Base-by-base conservation (phyloP, 2,797 vertebrate species). In the Zalophus californianus region DNA sequence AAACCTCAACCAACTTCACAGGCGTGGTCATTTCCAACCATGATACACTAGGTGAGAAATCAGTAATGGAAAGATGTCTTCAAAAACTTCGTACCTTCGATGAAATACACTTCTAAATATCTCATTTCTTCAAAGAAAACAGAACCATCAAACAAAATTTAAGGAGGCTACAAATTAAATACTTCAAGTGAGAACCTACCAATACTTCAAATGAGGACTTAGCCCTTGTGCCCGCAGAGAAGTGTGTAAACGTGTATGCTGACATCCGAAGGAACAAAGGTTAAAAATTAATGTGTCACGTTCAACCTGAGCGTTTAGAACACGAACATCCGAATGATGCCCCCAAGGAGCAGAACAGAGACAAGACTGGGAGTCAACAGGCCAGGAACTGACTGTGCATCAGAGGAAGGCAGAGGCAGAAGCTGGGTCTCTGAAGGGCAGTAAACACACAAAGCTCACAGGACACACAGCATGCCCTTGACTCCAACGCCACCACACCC, bases 401-500 rank as follows among this genome's bases (percentile, higher is more conserved):
- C 3, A 10, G 27, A 3, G 14, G 0, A 2, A 10, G 15, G 3
- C 1, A 2, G 29, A 38, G 48, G 25, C 44, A 38, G 23, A 23
- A 21, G 23, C 1, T 0, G 25, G 41, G 3, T 9, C 70, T 78
- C 0, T 27, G 25, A 3, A 4, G 12, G 32, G 8, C 1, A 9
- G 3, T 13, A 6, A 38, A 3, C 44, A 32, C 32, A 15, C n/a
- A 35, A 5, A 9, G 41, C 41, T 1, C 5, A 10, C 0, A 23
- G 6, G 9, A 9, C 12, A 13, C 20, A 1, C 3, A 14, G 48
- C 0, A 0, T 0, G 58, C 21, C 6, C 11, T 41, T 3, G 1
- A 48, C 54, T 7, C 58, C 48, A 27, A 1, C 10, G 9, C 11
- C 21, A 18, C 35, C 27, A 7, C 56, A 7, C 11, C 70, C 23